These are phyloP conservation scores for Gavialis gangeticus DNA, from an alignment of 2,113 vertebrate genomes.

Conservation along the genomic window DNA sequence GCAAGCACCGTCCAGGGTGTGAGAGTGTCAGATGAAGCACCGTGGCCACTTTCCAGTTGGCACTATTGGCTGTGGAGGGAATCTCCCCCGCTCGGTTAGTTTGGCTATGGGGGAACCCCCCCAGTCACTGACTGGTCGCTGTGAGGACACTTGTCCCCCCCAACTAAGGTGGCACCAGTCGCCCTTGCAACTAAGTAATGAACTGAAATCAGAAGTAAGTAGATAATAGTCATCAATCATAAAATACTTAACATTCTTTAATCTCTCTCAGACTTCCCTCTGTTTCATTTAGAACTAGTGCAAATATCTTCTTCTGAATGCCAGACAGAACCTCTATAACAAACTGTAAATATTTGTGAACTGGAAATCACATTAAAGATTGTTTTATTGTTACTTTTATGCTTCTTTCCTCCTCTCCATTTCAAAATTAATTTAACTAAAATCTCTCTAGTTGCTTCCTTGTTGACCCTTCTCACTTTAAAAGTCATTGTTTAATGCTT, in stretches of 20 bases:
- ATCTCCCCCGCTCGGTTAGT: no score
- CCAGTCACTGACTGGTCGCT: no score
- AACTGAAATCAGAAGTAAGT: background rate
- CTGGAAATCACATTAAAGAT: background rate
- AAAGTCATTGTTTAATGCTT: background rate
- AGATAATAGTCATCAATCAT: background rate
- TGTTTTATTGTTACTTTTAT: background rate
- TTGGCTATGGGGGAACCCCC: no score
- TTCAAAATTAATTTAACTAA: background rate
- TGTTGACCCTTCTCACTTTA: background rate
- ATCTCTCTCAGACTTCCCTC: background rate
- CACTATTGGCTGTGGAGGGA: no score
- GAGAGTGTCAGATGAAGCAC: no score
- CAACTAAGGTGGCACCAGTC: no score
- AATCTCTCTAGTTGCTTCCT: background rate
- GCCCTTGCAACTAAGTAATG: background rate
- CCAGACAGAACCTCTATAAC: background rate
- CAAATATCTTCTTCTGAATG: background rate
- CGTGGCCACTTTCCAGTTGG: no score
- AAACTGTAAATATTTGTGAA: background rate
- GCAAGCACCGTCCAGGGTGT: no score
- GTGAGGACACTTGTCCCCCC: no score
- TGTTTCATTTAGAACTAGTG: background rate
- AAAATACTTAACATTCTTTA: background rate
- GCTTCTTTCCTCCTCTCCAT: background rate